phyloP scores from a whole-genome alignment of 2,113 vertebrate species.

The Danionella cerebrum region DNA sequence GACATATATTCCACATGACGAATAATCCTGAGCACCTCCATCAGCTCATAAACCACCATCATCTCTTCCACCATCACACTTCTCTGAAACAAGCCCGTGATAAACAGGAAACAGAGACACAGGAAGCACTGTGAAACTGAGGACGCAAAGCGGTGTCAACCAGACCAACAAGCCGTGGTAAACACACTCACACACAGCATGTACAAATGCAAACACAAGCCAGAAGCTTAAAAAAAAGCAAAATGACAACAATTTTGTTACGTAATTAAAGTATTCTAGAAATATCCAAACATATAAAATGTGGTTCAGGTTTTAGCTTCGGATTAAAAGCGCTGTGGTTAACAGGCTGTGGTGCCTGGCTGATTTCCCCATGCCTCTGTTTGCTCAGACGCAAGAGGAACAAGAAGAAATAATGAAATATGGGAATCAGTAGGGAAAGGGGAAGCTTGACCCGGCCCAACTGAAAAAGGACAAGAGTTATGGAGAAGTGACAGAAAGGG shows the following conservation, averaged over 20 bases:
- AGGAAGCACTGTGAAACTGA: conserved; percentile 66
- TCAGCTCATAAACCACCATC: conserved; percentile 40
- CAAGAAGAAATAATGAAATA: conserved; percentile 86
- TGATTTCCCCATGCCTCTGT: conserved; percentile 78
- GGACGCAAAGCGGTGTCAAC: conserved; percentile 53
- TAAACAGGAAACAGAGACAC: conserved; percentile 76
- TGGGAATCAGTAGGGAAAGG: conserved; percentile 90
- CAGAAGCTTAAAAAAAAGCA: neutral
- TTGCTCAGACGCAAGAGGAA: conserved; percentile 81
- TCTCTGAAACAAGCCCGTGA: conserved; percentile 64
- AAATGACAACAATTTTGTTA: conserved; percentile 12
- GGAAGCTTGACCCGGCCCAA: conserved; percentile 83
- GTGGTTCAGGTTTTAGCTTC: neutral
- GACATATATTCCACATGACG: conserved; percentile 4
- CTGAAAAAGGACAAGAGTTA: conserved; percentile 80
- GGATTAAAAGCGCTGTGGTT: conserved; percentile 56
- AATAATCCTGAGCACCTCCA: conserved; percentile 14
- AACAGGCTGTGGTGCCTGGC: conserved; percentile 69
- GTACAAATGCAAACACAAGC: neutral
- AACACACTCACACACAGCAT: conserved; percentile 29
- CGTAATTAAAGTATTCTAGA: neutral
- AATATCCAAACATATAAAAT: neutral
- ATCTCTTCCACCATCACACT: conserved; percentile 57
- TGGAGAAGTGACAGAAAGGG: conserved; percentile 97
- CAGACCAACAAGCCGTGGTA: conserved; percentile 48